A percentile compares a stretch with the other conserved stretches of the same genome.
Evolutionary conservation across 2,113 vertebrate genomes (phyloP).

Genomic region (Athene cunicularia): DNA sequence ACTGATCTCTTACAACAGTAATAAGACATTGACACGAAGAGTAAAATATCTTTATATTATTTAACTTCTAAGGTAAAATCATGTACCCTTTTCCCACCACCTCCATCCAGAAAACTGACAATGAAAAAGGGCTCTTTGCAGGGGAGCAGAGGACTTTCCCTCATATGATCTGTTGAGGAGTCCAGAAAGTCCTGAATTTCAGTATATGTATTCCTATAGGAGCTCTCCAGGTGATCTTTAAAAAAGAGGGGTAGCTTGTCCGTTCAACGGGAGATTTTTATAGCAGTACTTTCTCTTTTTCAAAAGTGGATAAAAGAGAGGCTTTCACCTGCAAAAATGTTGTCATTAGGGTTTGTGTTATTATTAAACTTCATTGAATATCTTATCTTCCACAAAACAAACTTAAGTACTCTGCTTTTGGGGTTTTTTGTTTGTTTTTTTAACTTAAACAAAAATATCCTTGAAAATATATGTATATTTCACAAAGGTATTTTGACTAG

Average conservation of each 20-base stretch:
- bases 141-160: rapidly evolving
- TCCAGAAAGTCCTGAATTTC: background rate
- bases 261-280: background rate
- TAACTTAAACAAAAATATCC: background rate
- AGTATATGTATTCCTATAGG: background rate
- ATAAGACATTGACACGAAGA: background rate
- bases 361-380: background rate
- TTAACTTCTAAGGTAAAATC: background rate
- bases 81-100: background rate
- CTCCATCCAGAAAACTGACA: rapidly evolving
- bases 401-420: rapidly evolving
- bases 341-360: background rate
- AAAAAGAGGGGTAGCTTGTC: background rate
- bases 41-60: background rate
- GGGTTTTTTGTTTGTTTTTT: no score
- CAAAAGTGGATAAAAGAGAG: background rate
- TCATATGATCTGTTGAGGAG: rapidly evolving
- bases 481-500: background rate
- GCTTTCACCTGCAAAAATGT: background rate
- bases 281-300: background rate
- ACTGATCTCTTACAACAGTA: background rate
- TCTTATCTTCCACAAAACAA: background rate
- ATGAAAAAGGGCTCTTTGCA: background rate
- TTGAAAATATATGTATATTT: background rate
- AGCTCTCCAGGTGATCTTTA: rapidly evolving